Base-by-base conservation (phyloP, 2,888 invertebrate species). In the Operophtera brumata region DNA sequence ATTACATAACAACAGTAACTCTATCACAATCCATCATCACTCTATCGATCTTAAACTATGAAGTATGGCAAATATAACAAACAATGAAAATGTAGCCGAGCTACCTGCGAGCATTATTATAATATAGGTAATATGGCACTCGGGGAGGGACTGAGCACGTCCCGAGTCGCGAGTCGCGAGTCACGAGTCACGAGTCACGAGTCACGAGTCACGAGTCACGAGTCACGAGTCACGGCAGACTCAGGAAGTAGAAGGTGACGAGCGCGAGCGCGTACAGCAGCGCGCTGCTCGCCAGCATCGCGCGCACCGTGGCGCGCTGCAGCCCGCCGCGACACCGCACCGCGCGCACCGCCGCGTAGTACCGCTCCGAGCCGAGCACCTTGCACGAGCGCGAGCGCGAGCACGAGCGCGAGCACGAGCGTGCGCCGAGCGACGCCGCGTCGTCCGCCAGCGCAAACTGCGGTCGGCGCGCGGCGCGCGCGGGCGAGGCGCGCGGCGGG, bases 211-310 rank as follows among this genome's bases (percentile, higher is more conserved):
- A 34, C 40, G 13, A 20, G 20, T 20, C 2, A 20, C n/a, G 36
- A n/a, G n/a, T n/a, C n/a, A 34, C 40, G 13, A 37, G 44, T 77
- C 73, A 83, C 54, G 81, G 72, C 64, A 86, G 73, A 67, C 86
- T 84, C 57, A 87, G 78, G 71, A 86, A 84, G 73, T 86, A 88
- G 78, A 87, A 88, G 13, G 85, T 74, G 67, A 87, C 67, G 63
- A 88, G 75, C 57, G 84, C 79, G 41, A 84, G 69, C 67, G 79
- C 77, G 71, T 88, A 88, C 64, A 81, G 65, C 59, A 80, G 62
- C 12, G 79, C 77, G 75, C 91, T 91, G 70, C 92, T 90, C 56
- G 91, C 89, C 65, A 93, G 90, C 70, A 93, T 71, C 84, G 91
- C 87, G 62, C 90, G 90, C 75, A 91, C 84, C 54, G 92, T 79